Evolutionary conservation across 2,113 vertebrate species (phyloP), one percentile per base, ranked within the genome.

Genomic region (Polypterus senegalus): DNA sequence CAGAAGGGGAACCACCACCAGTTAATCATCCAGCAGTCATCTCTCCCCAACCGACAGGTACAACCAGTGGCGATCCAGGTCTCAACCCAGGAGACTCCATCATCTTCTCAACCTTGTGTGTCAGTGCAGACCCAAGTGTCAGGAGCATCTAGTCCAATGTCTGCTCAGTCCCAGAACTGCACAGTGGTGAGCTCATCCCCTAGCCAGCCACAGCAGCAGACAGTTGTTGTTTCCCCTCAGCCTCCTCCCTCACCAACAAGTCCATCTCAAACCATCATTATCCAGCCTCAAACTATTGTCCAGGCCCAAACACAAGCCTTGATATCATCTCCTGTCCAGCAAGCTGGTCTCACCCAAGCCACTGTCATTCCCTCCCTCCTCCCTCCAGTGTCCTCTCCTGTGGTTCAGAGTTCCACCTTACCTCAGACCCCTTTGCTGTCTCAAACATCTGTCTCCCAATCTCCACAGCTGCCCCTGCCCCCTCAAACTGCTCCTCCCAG

Each of bases 31-130:
- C 87, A 89, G 72, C 93, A 90, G 73, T 75, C 83, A 9, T 74
- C 72, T 62, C 55, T 68, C 5, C 67, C 66, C 71, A 80, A 74
- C 64, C 75, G 78, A 72, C 91, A 92, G 61, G 83, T 91, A 61
- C 93, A 95, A 70, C 90, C 92, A 5, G 83, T 93, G 3, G 80
- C 91, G 7, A 86, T 94, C 59, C 87, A 88, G 71, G 86, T 82
- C 65, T 69, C 86, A 8, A 69, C 74, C 53, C 89, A 77, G 70
- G 89, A 92, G 0, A 49, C 66, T 58, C 79, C 79, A 9, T 75
- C 86, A 55, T 71, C 74, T 0, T 83, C 87, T n/a, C 91, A 87
- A 59, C 87, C 91, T 62, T 80, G 90, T 48, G 71, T 89, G 0
- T 85, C 90, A 0, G 66, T 90, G 7, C 80, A 83, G 46, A 83